Conservation (phyloP, 2,797 vertebrate genomes). For the Cossypha niveicapilla region DNA sequence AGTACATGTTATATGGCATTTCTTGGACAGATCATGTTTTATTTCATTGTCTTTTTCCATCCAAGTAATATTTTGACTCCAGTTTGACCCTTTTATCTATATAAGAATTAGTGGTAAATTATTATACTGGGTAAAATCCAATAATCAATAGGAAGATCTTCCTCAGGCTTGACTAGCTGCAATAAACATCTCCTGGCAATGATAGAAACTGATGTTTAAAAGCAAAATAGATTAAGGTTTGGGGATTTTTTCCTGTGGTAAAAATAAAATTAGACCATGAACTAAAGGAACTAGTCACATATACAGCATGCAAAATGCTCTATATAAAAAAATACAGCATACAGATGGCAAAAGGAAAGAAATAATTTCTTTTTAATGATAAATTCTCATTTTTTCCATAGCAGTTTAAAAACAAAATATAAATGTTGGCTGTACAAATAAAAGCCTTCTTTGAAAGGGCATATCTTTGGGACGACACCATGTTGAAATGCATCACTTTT, state of each 20-base stretch:
- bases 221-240: not conserved
- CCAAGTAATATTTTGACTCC: not conserved
- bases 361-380: not conserved
- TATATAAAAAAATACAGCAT: not conserved
- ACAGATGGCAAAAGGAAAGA: not conserved
- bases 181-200: not conserved
- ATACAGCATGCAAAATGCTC: not conserved
- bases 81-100: not conserved
- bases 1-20: not conserved
- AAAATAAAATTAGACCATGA: not conserved
- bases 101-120: not conserved
- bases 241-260: not conserved
- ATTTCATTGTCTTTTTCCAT: not conserved
- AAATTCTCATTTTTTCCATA: not conserved
- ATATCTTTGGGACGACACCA: not conserved
- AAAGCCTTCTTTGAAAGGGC: not conserved
- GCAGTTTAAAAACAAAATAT: not conserved
- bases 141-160: not conserved
- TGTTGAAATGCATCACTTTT: not conserved
- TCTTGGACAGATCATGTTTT: not conserved
- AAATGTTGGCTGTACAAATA: not conserved
- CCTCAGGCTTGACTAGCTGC: not conserved
- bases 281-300: not conserved
- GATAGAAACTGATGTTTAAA: conserved; percentile 1
- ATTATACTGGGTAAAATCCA: conserved; percentile 6